Evolutionary conservation across 2,113 vertebrate genomes (phyloP), one percentile per base, ranked within the genome.

Genomic region (Cyanoderma ruficeps): DNA sequence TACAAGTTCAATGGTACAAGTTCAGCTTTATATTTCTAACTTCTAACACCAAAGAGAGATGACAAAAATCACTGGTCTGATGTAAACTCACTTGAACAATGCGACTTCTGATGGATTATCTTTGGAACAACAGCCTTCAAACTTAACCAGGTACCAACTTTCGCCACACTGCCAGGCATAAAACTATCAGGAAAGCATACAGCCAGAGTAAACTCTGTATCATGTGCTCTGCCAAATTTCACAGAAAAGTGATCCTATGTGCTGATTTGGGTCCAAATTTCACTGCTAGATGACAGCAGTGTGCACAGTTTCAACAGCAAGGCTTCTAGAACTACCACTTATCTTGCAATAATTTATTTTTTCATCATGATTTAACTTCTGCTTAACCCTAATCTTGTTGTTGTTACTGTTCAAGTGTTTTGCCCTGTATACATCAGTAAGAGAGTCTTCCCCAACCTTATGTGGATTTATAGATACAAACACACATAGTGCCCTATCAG

Each of bases 201-300:
- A 75, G 89, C 83, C 89, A 95, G 78, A 75, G 16, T 71, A 93
- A 95, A 82, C 47, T 84, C 64, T 60, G 4, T 33, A 71, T 69
- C 42, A 33, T 14, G 15, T 39, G 18, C 39, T 83, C 52, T 78
- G 71, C 63, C 83, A 93, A 81, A 90, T 70, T 59, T 74, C 79
- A 86, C 79, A 80, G 75, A 63, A 94, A 77, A 93, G 25, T 33
- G 67, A 65, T 53, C 37, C 23, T 35, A 15, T 86, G 50, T 50
- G 33, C 42, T 74, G 61, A 86, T 74, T 91, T 59, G 47, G 46
- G 39, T 77, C 76, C 89, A 93, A 67, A 74, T 59, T 94, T 91
- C 55, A 57, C 49, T 68, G 27, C 56, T 93, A 87, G 83, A 69
- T 84, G 93, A 78, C 71, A 80, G 18, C 41, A 79, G 16, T 2